Evolutionary conservation across 92 coral and sea anemone genomes (phyloP).

Genomic region (Metridium senile): DNA sequence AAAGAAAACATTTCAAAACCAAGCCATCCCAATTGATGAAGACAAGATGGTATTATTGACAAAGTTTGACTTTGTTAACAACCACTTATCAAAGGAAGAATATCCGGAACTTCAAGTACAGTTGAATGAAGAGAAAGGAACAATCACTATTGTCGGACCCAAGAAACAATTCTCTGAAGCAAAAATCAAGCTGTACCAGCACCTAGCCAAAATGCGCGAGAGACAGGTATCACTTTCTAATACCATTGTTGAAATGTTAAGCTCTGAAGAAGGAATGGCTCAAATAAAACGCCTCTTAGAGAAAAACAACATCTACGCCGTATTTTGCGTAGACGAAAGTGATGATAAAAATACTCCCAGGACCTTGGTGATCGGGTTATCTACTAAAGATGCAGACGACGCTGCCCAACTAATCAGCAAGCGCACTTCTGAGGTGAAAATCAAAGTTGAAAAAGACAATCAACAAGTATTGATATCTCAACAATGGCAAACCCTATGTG

Average conservation of each 20-base stretch:
- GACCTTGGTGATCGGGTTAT: conserved; percentile 41
- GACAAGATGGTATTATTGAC: conserved; percentile 64
- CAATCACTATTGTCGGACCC: conserved; percentile 67
- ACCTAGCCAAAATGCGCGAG: conserved; percentile 40
- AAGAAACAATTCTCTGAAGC: conserved; percentile 65
- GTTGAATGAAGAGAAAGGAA: conserved; percentile 51
- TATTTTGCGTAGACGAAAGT: conserved; percentile 55
- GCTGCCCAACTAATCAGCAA: conserved; percentile 44
- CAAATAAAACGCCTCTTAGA: conserved; percentile 46
- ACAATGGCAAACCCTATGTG: conserved; percentile 54
- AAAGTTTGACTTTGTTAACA: conserved; percentile 57
- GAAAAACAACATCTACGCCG: conserved; percentile 48
- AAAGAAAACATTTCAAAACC: conserved; percentile 51
- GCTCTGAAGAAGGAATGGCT: conserved; percentile 46
- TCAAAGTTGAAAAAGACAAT: conserved; percentile 49
- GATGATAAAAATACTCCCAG: conserved; percentile 21
- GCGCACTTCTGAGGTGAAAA: conserved; percentile 51
- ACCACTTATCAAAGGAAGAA: conserved; percentile 33
- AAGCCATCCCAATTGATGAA: conserved; percentile 38
- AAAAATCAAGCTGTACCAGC: conserved; percentile 46
- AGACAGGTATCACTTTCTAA: conserved; percentile 36
- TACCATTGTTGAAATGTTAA: conserved; percentile 53
- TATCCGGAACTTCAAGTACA: conserved; percentile 56
- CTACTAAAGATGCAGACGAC: conserved; percentile 52
- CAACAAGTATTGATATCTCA: conserved; percentile 27